Evolutionary conservation across 2,888 invertebrate genomes (phyloP).

Genomic region (Apamea monoglypha): DNA sequence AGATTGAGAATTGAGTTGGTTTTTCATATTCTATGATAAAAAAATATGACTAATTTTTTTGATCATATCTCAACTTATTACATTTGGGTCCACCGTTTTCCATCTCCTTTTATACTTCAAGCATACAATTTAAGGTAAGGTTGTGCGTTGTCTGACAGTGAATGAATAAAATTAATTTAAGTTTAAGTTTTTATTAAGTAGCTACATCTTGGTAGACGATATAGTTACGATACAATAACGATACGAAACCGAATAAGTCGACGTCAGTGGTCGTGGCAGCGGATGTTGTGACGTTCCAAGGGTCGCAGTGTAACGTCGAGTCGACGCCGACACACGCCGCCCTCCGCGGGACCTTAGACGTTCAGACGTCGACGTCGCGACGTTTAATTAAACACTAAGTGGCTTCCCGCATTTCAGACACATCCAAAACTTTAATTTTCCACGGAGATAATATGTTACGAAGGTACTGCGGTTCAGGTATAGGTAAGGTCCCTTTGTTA

Average conservation of each 20-base stretch:
- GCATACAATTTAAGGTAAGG: not conserved
- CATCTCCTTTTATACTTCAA: not conserved
- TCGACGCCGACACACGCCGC: conserved; percentile 63
- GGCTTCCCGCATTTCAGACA: conserved; percentile 65
- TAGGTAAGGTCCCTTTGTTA: conserved; percentile 19
- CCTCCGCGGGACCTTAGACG: conserved; percentile 50
- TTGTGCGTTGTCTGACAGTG: not conserved
- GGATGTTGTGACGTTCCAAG: conserved; percentile 47
- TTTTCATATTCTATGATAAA: too few species aligned
- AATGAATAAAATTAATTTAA: not conserved
- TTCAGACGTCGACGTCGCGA: conserved; percentile 64
- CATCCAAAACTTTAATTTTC: conserved; percentile 63
- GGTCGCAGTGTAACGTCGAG: conserved; percentile 54
- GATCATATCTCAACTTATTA: too few species aligned
- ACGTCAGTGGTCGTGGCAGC: conserved; percentile 49
- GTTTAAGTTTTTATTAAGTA: too few species aligned
- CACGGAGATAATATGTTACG: conserved; percentile 49
- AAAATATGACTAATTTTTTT: too few species aligned
- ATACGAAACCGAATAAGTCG: conserved; percentile 59
- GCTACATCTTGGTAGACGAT: conserved; percentile 7
- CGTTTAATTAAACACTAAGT: conserved; percentile 74
- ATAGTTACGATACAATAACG: conserved; percentile 14
- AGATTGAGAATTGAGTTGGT: too few species aligned
- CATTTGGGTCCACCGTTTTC: too few species aligned
- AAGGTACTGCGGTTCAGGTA: conserved; percentile 34